Evolutionary conservation across 2,888 invertebrate species (phyloP), one percentile per base, ranked within the genome.

Genomic region (Ophion ventricosus): DNA sequence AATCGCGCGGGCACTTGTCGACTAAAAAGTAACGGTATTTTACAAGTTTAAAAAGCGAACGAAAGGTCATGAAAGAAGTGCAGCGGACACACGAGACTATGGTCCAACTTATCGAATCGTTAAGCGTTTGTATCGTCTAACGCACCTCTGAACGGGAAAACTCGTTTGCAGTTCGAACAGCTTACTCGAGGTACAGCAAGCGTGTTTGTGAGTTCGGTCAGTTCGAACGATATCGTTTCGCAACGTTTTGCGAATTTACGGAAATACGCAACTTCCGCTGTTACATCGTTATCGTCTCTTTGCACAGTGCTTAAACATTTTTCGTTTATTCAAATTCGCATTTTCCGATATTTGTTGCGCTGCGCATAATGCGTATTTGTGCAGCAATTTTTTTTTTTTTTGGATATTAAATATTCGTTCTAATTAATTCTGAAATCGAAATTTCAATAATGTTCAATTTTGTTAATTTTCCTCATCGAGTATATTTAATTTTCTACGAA

Each of bases 91-190:
- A 5, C 11, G 29, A 56, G 10, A 29, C 56, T n/a, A 70, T 56
- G 26, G 4, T 5, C 0, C 29, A 7, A 25, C 11, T 59, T 7
- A n/a, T 49, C 25, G 20, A 70, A 70, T 70, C 54, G 20, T 57
- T 35, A 0, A 4, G 20, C 56, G 56, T 23, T 49, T 4, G 14
- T 57, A 35, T 20, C 11, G 14, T 56, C 70, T n/a, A 70, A 26
- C 29, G 35, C 29, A 35, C 56, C 29, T 56, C 14, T 14, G 4
- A 57, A 56, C 70, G 70, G 70, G 56, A 56, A 70, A 70, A 70
- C 29, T 70, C 56, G 56, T 70, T 57, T 56, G 8, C 56, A 20
- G 49, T 20, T 54, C 54, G 49, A 26, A 29, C 69, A 54, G 69
- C 26, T 54, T 69, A 25, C 26, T 69, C n/a, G 29, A 29, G 49